Evolutionary conservation across 2,888 invertebrate genomes (phyloP).

Genomic region (Periphyllus acericola): DNA sequence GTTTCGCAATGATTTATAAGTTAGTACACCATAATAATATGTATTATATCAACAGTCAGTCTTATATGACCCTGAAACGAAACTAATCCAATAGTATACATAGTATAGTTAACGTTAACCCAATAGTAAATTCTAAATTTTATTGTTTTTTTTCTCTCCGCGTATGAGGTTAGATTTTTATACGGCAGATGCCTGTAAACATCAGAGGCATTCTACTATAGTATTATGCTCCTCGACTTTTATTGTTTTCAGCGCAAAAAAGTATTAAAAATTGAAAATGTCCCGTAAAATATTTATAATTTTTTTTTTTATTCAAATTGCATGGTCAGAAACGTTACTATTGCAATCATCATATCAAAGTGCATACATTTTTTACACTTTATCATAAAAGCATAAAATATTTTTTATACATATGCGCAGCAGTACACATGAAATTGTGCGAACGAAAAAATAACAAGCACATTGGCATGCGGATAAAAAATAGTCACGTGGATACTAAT

Average conservation of each 20-base stretch:
- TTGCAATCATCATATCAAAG: constrained; percentile 39
- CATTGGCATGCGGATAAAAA: not conserved
- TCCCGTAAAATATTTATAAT: constrained; percentile 16
- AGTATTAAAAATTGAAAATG: constrained; percentile 20
- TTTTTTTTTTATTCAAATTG: constrained; percentile 19
- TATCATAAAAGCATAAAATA: not conserved
- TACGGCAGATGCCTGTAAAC: not conserved
- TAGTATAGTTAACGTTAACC: not conserved
- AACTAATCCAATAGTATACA: not conserved
- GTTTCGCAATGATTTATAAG: not conserved
- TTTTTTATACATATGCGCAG: not conserved
- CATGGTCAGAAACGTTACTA: constrained; percentile 18
- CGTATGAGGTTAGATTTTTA: not conserved
- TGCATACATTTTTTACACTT: not conserved
- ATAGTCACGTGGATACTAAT: not conserved
- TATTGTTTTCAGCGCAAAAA: not conserved
- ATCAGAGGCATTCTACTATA: not conserved
- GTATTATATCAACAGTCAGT: not conserved
- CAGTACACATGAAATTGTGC: not conserved
- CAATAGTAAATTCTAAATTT: constrained; percentile 27
- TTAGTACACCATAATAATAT: not conserved
- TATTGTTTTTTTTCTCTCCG: not conserved
- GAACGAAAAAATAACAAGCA: constrained; percentile 9
- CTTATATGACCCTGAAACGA: not conserved
- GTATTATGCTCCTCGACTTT: not conserved